phyloP scores from a whole-genome alignment of 2,888 invertebrate species.

The Eristalis arbustorum region DNA sequence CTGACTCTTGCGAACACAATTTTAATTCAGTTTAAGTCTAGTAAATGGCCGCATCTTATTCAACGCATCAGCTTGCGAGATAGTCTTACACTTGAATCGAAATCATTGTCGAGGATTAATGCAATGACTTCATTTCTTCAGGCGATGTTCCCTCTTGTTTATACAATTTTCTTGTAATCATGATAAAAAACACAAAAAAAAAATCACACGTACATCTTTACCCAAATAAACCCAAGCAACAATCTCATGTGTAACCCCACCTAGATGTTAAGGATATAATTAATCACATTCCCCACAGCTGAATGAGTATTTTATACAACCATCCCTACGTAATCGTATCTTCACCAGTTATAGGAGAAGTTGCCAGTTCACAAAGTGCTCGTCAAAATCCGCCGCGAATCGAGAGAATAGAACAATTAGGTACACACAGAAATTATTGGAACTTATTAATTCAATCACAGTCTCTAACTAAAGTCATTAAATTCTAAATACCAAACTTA shows the following conservation, averaged over 20 bases:
- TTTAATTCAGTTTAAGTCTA: too few species aligned
- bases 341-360: constrained; percentile 57
- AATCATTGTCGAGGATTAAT: too few species aligned
- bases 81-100: too few species aligned
- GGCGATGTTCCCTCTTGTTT: too few species aligned
- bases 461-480: constrained; percentile 9
- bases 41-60: too few species aligned
- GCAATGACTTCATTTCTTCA: too few species aligned
- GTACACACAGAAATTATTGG: constrained; percentile 73
- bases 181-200: background rate
- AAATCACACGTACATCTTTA: background rate
- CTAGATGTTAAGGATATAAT: background rate
- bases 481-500: constrained; percentile 21
- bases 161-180: background rate
- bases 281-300: background rate
- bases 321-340: constrained; percentile 9
- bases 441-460: constrained; percentile 30
- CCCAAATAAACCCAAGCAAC: background rate
- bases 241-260: background rate
- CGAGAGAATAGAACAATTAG: constrained; percentile 79
- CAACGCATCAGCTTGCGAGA: too few species aligned
- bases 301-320: background rate
- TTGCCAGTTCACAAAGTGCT: constrained; percentile 37
- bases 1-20: too few species aligned
- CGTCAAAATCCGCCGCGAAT: constrained; percentile 79